These are phyloP conservation scores for Pagetopsis macropterus DNA, from an alignment of 2,797 vertebrate genomes.

Conservation along the genomic window DNA sequence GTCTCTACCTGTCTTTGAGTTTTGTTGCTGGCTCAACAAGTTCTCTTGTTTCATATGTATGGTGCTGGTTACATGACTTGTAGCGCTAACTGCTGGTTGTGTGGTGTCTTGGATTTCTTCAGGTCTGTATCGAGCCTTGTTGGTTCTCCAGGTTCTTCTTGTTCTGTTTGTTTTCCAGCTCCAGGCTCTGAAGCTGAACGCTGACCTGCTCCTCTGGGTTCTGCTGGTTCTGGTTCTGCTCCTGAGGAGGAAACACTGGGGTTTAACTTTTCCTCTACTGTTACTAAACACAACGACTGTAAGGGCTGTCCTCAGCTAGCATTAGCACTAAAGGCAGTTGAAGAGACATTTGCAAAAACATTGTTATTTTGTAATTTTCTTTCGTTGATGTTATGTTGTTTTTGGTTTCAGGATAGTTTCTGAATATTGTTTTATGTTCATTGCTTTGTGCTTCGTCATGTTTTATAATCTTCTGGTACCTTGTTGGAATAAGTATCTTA, in stretches of 20 bases:
- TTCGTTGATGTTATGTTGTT: no score
- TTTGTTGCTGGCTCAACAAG: constrained; percentile 8
- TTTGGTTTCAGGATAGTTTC: no score
- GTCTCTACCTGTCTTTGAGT: constrained; percentile 1
- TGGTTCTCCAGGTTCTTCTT: constrained; percentile 25
- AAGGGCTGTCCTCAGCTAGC: no score
- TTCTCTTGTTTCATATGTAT: not conserved
- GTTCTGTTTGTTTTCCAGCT: constrained; percentile 38
- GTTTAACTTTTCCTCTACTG: not conserved
- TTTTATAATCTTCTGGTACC: no score
- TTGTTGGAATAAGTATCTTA: no score
- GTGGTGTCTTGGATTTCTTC: constrained; percentile 7
- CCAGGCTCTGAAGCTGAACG: constrained; percentile 57
- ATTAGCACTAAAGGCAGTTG: no score
- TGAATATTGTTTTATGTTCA: no score
- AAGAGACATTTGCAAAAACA: no score
- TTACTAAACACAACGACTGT: not conserved
- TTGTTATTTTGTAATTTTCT: no score
- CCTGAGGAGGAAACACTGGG: constrained; percentile 18
- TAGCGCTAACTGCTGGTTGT: not conserved
- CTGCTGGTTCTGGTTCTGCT: constrained; percentile 54
- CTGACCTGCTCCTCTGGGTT: constrained; percentile 46
- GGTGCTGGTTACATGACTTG: not conserved
- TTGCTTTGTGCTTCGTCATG: no score
- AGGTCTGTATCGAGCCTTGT: not conserved